Evolutionary conservation across 2,113 vertebrate genomes (phyloP).

Genomic region (Argyrosomus japonicus): DNA sequence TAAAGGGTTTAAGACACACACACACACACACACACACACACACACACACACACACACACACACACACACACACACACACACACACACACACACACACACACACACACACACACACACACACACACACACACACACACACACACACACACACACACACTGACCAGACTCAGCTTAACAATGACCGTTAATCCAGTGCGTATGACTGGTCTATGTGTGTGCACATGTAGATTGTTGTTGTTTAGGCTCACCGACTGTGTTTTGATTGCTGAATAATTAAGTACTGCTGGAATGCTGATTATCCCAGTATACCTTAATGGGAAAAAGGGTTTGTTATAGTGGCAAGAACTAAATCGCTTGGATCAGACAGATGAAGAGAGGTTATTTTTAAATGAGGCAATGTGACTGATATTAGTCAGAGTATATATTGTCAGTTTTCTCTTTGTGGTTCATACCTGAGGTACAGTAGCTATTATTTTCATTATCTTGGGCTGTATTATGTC

Average conservation of each 20-base stretch:
- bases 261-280: conserved; percentile 3
- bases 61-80: conserved; percentile 32
- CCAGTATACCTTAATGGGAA: not conserved
- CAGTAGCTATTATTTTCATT: no score
- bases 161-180: conserved; percentile 64
- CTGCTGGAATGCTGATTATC: not conserved
- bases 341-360: not conserved
- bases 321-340: not conserved
- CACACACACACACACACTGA: not conserved
- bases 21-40: conserved; percentile 36
- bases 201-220: conserved; percentile 30
- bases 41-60: conserved; percentile 28
- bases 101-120: conserved; percentile 36
- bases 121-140: conserved; percentile 25
- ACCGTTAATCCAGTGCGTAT: conserved; percentile 70
- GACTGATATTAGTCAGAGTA: not conserved
- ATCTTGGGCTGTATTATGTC: not conserved
- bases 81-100: no score
- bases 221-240: conserved; percentile 27
- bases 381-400: not conserved
- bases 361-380: not conserved
- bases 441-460: not conserved
- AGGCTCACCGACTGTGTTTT: conserved; percentile 36
- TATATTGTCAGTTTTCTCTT: not conserved
- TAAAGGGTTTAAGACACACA: conserved; percentile 75